Evolutionary conservation across 2,888 invertebrate genomes (phyloP).

Genomic region (Trachelus iudaicus): DNA sequence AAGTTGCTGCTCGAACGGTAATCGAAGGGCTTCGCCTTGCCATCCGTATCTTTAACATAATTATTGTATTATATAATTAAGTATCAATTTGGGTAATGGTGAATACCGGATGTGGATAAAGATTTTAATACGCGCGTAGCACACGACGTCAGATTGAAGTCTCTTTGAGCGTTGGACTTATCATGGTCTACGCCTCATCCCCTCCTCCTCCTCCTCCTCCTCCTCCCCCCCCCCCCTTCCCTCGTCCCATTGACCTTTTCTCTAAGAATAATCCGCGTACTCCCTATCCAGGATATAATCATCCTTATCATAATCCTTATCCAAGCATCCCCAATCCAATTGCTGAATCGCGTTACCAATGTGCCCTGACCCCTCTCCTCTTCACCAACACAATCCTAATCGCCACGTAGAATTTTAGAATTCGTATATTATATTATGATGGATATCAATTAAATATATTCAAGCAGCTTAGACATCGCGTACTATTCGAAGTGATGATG

Average conservation of each 20-base stretch:
- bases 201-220: no score
- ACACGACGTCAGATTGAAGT: not conserved
- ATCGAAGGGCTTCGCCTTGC: not conserved
- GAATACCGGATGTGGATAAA: not conserved
- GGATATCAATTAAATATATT: slow-evolving; percentile 34
- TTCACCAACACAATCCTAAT: not conserved
- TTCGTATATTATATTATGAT: slow-evolving; percentile 49
- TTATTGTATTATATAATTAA: slow-evolving; percentile 5
- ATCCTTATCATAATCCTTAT: not conserved
- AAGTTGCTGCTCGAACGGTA: not conserved
- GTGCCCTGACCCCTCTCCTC: not conserved
- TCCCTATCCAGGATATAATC: not conserved
- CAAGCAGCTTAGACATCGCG: slow-evolving; percentile 29
- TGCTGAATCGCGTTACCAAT: not conserved
- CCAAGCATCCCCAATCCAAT: not conserved
- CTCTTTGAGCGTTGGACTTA: not conserved
- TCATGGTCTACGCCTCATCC: not conserved
- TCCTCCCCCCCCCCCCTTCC: no score
- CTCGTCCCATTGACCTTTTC: not conserved
- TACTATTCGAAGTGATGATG: slow-evolving; percentile 44
- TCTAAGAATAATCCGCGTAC: not conserved
- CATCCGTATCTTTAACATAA: slow-evolving; percentile 1
- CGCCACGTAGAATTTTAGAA: slow-evolving; percentile 46
- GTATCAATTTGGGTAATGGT: not conserved
- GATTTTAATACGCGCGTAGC: slow-evolving; percentile 1